phyloP scores from a whole-genome alignment of 2,888 invertebrate genomes.

The Harpalus rubripes region DNA sequence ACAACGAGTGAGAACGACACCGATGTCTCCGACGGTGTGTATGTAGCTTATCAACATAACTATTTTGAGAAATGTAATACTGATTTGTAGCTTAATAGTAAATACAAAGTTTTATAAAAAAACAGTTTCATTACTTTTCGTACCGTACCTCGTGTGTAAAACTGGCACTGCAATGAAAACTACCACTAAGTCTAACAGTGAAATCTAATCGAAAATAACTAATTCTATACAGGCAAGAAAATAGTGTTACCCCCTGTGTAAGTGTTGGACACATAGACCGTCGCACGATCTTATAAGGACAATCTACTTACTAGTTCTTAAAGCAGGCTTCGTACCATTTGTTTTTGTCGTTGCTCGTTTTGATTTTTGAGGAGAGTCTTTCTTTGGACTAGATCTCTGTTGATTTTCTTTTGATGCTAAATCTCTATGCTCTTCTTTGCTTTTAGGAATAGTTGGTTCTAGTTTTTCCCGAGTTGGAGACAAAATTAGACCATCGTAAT shows the following conservation, averaged over 20 bases:
- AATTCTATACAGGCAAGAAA: background rate
- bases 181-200: background rate
- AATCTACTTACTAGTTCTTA: constrained; percentile 76
- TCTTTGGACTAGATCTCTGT: constrained; percentile 78
- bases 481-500: constrained; percentile 84
- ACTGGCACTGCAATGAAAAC: too few species aligned
- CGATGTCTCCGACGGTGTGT: too few species aligned
- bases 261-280: constrained; percentile 20
- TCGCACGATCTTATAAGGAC: constrained; percentile 37
- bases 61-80: too few species aligned
- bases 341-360: constrained; percentile 78
- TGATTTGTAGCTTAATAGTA: too few species aligned
- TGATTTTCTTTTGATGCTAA: constrained; percentile 69
- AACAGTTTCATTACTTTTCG: too few species aligned
- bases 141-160: too few species aligned
- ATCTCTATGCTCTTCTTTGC: constrained; percentile 79
- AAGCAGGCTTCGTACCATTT: constrained; percentile 80
- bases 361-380: constrained; percentile 82
- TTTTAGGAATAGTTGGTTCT: constrained; percentile 83
- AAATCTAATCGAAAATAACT: background rate
- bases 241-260: constrained; percentile 34
- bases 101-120: too few species aligned
- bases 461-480: constrained; percentile 86
- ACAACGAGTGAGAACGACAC: too few species aligned
- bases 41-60: background rate